Evolutionary conservation across 2,888 invertebrate genomes (phyloP).

Genomic region (Acleris sparsana): DNA sequence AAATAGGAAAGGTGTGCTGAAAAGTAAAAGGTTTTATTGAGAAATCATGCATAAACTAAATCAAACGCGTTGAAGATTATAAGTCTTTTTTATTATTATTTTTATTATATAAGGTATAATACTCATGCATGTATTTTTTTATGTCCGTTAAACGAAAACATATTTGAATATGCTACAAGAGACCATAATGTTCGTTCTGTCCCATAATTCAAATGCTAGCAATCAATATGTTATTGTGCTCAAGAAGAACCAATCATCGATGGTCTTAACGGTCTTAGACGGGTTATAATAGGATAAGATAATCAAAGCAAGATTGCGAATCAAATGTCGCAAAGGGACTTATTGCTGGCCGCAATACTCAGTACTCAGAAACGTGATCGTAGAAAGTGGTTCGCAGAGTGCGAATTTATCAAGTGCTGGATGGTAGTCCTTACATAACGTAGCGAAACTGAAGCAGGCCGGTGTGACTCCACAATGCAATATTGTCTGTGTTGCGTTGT

Average conservation of each 20-base stretch:
- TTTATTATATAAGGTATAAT: neutral
- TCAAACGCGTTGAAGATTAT: neutral
- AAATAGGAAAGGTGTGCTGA: neutral
- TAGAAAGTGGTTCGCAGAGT: slow-evolving; percentile 64
- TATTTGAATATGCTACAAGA: too few species aligned
- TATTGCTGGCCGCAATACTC: slow-evolving; percentile 30
- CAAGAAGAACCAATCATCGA: too few species aligned
- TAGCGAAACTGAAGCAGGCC: slow-evolving; percentile 27
- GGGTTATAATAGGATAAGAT: slow-evolving; percentile 1
- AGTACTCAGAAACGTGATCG: slow-evolving; percentile 51
- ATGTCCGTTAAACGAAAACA: too few species aligned
- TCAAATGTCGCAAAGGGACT: slow-evolving; percentile 34
- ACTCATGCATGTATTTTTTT: too few species aligned
- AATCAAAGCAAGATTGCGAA: slow-evolving; percentile 7
- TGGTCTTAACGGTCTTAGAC: too few species aligned
- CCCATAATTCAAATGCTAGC: too few species aligned
- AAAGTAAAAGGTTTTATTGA: too few species aligned
- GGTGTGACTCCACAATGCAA: slow-evolving; percentile 3
- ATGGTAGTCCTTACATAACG: slow-evolving; percentile 48
- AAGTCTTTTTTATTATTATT: too few species aligned
- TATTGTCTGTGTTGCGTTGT: neutral
- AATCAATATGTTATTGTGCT: too few species aligned
- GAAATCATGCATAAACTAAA: too few species aligned
- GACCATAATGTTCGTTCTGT: too few species aligned
- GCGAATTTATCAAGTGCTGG: slow-evolving; percentile 57